Percentiles rank a stretch among this genome's conserved stretches.
phyloP scores from a whole-genome alignment of 2,797 vertebrate genomes.

The Mus minutoides region DNA sequence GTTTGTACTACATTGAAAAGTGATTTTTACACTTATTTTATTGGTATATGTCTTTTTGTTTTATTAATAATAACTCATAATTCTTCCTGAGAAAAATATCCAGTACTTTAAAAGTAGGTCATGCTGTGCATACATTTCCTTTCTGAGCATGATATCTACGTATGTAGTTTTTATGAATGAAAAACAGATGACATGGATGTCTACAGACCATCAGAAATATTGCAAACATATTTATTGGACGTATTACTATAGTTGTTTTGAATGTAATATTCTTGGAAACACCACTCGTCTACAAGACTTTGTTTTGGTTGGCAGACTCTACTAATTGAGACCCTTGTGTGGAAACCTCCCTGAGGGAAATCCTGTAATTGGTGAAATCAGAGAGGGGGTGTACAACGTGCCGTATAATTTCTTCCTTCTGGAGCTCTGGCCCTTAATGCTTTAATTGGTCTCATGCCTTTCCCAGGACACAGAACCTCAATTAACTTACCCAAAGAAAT shows the following conservation, averaged over 20 bases:
- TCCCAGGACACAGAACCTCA: background rate
- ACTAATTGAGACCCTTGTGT: constrained; percentile 65
- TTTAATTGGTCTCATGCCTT: constrained; percentile 32
- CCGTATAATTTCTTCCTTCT: background rate
- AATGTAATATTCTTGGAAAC: constrained; percentile 59
- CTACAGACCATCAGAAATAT: constrained; percentile 45
- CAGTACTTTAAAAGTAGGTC: constrained; percentile 78
- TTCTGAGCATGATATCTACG: constrained; percentile 59
- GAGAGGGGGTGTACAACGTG: background rate
- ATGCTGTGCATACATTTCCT: constrained; percentile 63
- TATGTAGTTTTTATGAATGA: constrained; percentile 55
- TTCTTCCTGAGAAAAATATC: constrained; percentile 63
- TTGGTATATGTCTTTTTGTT: constrained; percentile 58
- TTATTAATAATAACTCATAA: constrained; percentile 72
- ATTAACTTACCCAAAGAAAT: constrained; percentile 53
- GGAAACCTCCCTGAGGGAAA: constrained; percentile 61
- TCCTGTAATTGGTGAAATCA: constrained; percentile 47
- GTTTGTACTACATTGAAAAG: constrained; percentile 64
- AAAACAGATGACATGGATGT: constrained; percentile 48
- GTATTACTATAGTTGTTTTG: constrained; percentile 52
- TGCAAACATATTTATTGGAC: constrained; percentile 15
- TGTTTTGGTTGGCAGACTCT: constrained; percentile 65
- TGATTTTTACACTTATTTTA: constrained; percentile 61
- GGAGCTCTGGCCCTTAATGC: background rate
- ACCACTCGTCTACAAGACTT: constrained; percentile 4